These are phyloP conservation scores for Drosophila saltans DNA, from an alignment of 1,140 invertebrate species.

Conservation along the genomic window DNA sequence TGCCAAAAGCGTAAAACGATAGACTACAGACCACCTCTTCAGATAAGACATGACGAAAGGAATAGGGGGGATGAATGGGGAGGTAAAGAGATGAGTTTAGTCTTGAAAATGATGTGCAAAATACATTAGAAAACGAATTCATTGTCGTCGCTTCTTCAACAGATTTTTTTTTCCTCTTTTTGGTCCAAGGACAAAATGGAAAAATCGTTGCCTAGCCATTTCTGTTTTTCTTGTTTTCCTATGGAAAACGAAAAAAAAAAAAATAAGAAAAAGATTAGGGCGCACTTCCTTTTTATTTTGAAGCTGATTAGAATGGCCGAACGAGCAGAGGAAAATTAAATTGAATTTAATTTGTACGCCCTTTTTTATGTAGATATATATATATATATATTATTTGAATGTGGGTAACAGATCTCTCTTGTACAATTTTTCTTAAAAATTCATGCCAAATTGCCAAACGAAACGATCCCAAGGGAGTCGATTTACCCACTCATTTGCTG, in stretches of 20 bases:
- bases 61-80: no score
- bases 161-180: constrained; percentile 4
- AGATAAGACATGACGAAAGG: no score
- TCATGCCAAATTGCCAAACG: constrained; percentile 51
- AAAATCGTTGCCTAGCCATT: constrained; percentile 23
- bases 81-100: not conserved
- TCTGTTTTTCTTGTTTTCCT: constrained; percentile 4
- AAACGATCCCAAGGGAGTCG: constrained; percentile 60
- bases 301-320: constrained; percentile 45
- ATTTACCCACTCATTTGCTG: constrained; percentile 10
- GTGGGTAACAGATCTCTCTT: constrained; percentile 6
- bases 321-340: constrained; percentile 31
- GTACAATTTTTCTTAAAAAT: constrained; percentile 22
- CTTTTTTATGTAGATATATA: constrained; percentile 22
- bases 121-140: constrained; percentile 51
- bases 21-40: constrained; percentile 22
- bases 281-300: constrained; percentile 39
- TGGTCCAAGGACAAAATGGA: constrained; percentile 41
- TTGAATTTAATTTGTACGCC: constrained; percentile 44
- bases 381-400: not conserved
- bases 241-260: constrained; percentile 20
- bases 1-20: constrained; percentile 28
- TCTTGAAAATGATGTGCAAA: constrained; percentile 40
- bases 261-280: constrained; percentile 44
- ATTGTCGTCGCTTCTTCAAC: constrained; percentile 16